Evolutionary conservation across 2,113 vertebrate species (phyloP).

Genomic region (Megaptera novaeangliae): DNA sequence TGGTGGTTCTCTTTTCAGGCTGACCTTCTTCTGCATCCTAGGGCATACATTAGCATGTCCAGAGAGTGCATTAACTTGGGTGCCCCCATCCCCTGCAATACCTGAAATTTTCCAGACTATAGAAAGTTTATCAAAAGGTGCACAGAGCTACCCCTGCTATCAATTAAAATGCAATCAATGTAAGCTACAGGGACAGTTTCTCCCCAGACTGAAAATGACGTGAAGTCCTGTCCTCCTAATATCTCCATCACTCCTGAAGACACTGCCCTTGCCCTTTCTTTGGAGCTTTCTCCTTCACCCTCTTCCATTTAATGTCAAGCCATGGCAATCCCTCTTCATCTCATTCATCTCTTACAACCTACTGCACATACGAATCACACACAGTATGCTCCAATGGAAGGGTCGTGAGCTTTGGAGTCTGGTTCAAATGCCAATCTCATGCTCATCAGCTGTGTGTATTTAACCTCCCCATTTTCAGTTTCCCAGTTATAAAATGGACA

Average conservation of each 20-base stretch:
- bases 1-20: background rate
- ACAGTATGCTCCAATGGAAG: background rate
- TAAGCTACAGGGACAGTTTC: background rate
- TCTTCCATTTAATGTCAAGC: background rate
- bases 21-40: conserved; percentile 9
- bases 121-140: conserved; percentile 47
- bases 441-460: background rate
- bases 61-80: background rate
- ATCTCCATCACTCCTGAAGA: background rate
- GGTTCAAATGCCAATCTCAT: background rate
- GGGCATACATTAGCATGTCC: conserved; percentile 2
- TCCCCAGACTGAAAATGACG: background rate
- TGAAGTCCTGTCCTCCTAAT: background rate
- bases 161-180: conserved; percentile 38
- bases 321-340: background rate
- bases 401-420: background rate
- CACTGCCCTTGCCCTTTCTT: background rate
- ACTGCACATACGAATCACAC: background rate
- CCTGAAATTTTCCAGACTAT: background rate
- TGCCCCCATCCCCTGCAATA: background rate
- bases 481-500: background rate
- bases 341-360: background rate
- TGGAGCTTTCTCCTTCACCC: background rate
- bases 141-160: conserved; percentile 35
- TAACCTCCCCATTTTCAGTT: background rate